Evolutionary conservation across 2,797 vertebrate species (phyloP), one percentile per base, ranked within the genome.

Genomic region (Anguilla anguilla): DNA sequence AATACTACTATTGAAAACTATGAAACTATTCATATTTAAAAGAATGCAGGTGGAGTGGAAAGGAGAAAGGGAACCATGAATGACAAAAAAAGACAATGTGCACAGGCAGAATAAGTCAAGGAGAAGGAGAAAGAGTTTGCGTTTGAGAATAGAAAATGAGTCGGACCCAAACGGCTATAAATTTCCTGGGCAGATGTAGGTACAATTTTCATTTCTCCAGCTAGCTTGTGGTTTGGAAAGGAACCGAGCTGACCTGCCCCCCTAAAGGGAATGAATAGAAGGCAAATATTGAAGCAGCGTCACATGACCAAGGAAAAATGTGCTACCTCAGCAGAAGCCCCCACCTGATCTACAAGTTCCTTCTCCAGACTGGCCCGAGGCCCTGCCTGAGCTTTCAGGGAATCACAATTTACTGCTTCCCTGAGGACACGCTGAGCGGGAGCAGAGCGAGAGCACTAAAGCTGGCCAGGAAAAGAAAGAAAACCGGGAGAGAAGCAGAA

Each of bases 241-340:
- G 57, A 82, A 88, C 84, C 79, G 49, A 85, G 59, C 57, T 67
- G 84, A 69, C 88, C 77, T 82, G 46, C 77, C 88, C 77, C 87
- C 87, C 74, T n/a, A n/a, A 88, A 86, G 85, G 77, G 83, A 87
- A 85, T 25, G 53, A 61, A 89, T 84, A 89, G 85, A 87, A 59
- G 87, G 86, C 83, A 91, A 92, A 93, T 89, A 89, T 84, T 89
- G 92, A 90, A 0, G 89, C 87, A 92, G 84, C 43, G 57, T 90
- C 91, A 92, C 91, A 89, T 91, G 93, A 88, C 88, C 0, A 0
- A 83, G 2, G 0, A 88, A 90, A 92, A 94, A 94, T 91, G 92
- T 91, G 93, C 93, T 92, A 92, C 88, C 93, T 87, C 87, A 89
- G 89, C 90, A 89, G 13, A 88, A 87, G 57, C 81, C 35, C 82